These are phyloP conservation scores for Malurus elegans DNA, from an alignment of 2,113 vertebrate species.

Conservation along the genomic window DNA sequence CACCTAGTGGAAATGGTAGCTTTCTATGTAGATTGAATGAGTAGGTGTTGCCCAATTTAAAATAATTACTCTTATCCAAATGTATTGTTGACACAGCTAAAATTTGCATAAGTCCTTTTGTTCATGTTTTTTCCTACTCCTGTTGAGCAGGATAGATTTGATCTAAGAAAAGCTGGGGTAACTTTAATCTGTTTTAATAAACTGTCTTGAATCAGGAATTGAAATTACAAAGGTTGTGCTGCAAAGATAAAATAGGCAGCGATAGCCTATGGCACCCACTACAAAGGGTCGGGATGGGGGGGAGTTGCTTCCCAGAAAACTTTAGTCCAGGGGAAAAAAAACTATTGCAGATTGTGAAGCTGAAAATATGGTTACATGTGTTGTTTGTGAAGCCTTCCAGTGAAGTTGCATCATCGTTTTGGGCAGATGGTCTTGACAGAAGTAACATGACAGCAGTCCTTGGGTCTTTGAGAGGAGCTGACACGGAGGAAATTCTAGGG, in stretches of 20 bases:
- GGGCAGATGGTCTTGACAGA: background rate
- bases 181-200: background rate
- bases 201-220: background rate
- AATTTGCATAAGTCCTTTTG: background rate
- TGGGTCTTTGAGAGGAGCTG: background rate
- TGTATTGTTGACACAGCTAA: background rate
- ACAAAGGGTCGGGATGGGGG: accelerated
- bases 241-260: background rate
- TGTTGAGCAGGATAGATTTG: background rate
- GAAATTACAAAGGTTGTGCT: background rate
- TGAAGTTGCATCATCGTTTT: background rate
- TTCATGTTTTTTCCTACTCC: background rate
- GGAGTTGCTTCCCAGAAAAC: background rate
- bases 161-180: background rate
- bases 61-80: background rate
- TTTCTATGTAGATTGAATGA: background rate
- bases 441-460: background rate
- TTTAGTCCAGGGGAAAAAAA: background rate
- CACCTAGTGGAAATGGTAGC: background rate
- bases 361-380: background rate
- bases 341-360: background rate
- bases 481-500: background rate
- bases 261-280: background rate
- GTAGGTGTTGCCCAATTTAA: background rate
- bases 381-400: background rate